These are phyloP conservation scores for Diarsia mendica DNA, from an alignment of 2,888 invertebrate species.

Conservation along the genomic window DNA sequence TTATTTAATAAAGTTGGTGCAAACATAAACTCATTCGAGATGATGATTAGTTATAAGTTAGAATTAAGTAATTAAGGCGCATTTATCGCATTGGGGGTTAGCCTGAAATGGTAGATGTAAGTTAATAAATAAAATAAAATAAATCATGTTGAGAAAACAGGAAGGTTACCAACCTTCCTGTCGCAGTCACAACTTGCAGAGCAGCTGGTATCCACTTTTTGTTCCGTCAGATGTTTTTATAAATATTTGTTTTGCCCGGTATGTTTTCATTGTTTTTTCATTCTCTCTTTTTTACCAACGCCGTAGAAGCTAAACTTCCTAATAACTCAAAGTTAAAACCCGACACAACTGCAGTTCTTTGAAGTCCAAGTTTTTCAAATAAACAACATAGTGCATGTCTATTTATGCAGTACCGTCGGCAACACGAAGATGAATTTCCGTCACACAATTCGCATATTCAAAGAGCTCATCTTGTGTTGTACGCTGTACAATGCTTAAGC, in stretches of 20 bases:
- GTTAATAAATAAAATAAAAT: too few species aligned
- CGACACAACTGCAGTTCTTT: neutral
- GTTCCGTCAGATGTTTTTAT: neutral
- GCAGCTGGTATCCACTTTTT: neutral
- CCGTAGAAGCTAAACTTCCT: neutral
- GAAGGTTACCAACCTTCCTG: neutral
- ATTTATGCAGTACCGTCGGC: constrained; percentile 31
- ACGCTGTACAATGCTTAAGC: constrained; percentile 53
- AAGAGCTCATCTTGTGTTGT: constrained; percentile 51
- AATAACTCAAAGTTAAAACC: constrained; percentile 12
- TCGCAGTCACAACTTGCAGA: neutral
- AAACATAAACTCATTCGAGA: too few species aligned
- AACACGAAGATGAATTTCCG: constrained; percentile 54
- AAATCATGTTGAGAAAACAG: too few species aligned
- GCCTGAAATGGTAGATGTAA: too few species aligned
- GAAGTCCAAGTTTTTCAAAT: constrained; percentile 9
- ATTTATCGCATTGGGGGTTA: too few species aligned
- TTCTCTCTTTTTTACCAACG: neutral
- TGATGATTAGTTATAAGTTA: too few species aligned
- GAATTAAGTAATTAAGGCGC: too few species aligned
- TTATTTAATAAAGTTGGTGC: too few species aligned
- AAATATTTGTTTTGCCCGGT: neutral
- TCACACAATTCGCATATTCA: constrained; percentile 58
- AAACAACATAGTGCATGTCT: constrained; percentile 25
- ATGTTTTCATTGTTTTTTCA: neutral